Evolutionary conservation across 2,113 vertebrate species (phyloP).

Genomic region (Albula goreensis): DNA sequence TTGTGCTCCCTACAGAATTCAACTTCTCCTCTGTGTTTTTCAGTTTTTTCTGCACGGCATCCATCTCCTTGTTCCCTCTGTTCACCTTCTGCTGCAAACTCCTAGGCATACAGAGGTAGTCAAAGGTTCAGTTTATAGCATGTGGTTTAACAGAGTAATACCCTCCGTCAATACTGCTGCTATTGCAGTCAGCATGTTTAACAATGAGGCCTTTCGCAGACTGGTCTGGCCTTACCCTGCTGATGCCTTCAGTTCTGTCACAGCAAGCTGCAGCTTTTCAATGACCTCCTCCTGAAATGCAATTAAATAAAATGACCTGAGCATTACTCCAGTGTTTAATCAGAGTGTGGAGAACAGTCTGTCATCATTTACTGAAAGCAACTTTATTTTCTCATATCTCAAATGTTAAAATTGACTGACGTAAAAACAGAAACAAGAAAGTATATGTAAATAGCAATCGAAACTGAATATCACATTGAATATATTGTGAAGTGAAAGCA

Average conservation of each 20-base stretch:
- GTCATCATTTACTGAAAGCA: no score
- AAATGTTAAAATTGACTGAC: no score
- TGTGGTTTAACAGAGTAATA: no score
- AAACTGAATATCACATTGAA: no score
- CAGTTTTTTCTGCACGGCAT: constrained; percentile 58
- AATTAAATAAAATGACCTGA: not conserved
- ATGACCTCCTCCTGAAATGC: not conserved
- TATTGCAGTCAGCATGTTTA: not conserved
- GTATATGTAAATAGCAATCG: no score
- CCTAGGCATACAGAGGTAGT: constrained; percentile 23
- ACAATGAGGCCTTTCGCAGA: not conserved
- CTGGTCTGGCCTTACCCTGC: not conserved
- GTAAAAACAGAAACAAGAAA: no score
- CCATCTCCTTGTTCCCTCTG: constrained; percentile 69
- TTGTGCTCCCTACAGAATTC: not conserved
- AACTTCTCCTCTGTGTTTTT: constrained; percentile 49
- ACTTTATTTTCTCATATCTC: no score
- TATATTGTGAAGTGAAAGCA: no score
- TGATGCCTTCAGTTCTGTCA: not conserved
- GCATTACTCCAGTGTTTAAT: not conserved
- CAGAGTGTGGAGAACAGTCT: not conserved
- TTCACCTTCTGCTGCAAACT: constrained; percentile 57
- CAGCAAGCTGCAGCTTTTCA: not conserved
- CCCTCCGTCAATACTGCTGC: no score
- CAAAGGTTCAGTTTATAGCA: constrained; percentile 16